Conservation (phyloP, 2,888 invertebrate genomes). For the Endomychus coccineus region DNA sequence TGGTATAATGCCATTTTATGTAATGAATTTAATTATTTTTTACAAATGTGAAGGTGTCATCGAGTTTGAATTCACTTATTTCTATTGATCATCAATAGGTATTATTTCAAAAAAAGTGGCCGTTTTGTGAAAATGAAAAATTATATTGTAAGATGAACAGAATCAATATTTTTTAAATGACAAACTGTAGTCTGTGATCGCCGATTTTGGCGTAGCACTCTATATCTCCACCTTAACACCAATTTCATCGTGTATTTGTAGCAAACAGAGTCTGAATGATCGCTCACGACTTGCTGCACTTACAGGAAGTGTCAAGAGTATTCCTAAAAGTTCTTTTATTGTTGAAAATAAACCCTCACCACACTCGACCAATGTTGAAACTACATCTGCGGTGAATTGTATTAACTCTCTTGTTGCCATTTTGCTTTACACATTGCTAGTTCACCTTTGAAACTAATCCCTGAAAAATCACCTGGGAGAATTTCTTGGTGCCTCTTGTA, state of each 20-base stretch:
- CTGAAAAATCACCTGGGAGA: conserved; percentile 1
- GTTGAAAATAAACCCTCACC: conserved; percentile 1
- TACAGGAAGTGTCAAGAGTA: conserved; percentile 1
- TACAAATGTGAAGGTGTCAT: too few species aligned
- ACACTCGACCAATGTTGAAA: not conserved
- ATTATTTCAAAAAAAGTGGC: too few species aligned
- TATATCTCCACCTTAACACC: not conserved
- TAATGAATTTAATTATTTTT: too few species aligned
- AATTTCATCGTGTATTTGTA: not conserved
- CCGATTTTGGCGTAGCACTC: too few species aligned
- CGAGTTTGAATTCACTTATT: too few species aligned
- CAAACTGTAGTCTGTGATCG: not conserved
- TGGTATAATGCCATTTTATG: too few species aligned
- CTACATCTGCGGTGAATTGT: conserved; percentile 1
- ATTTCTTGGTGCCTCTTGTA: too few species aligned
- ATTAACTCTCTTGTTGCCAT: not conserved
- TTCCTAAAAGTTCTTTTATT: not conserved
- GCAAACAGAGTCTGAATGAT: conserved; percentile 1
- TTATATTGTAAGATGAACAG: too few species aligned
- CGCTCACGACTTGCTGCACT: conserved; percentile 1
- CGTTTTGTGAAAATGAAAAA: too few species aligned
- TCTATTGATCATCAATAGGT: too few species aligned
- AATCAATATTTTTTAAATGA: too few species aligned
- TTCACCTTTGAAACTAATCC: not conserved
- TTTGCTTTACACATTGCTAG: conserved; percentile 1